Evolutionary conservation across 2,113 vertebrate genomes (phyloP), one percentile per base, ranked within the genome.

Genomic region (Phainopepla nitens): DNA sequence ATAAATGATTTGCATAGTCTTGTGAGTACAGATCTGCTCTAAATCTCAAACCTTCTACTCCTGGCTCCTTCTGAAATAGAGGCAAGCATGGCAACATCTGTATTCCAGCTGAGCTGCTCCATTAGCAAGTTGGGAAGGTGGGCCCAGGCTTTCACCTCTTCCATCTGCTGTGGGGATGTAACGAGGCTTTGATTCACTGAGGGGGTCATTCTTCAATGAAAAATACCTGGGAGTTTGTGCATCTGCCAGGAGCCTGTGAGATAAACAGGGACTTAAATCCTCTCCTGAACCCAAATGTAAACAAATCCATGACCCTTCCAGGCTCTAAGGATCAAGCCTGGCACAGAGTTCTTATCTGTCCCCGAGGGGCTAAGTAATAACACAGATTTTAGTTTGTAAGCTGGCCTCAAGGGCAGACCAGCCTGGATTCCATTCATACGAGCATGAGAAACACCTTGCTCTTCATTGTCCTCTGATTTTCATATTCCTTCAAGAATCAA

Each of bases 1-100:
- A 76, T 82, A 87, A 87, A 77, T 77, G 73, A 96, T 96, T 94
- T 95, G 90, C 94, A 95, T 76, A 82, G 80, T 22, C 84, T 49
- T 84, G 28, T 82, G 96, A 94, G 89, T 78, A 73, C 39, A 90
- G 94, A 83, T 56, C 66, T 10, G 60, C 72, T 92, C 89, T 78
- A 94, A 94, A 89, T 89, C 93, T 90, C 96, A 66, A 71, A 51
- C 51, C 91, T 83, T 39, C 94, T 58, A 19, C 80, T 92, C 60
- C 60, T 13, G 9, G 8, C 35, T 86, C 78, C 69, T 45, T 77
- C 76, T 66, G 76, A 66, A 71, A 71, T 0, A 58, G 80, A 95
- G 57, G 85, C 39, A 82, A 86, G 62, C 8, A 3, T 17, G 39
- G 76, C 93, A 95, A 93, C 94, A 95, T 94, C 96, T 94, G 95